Evolutionary conservation across 2,797 vertebrate species (phyloP), one percentile per base, ranked within the genome.

Genomic region (Hoplostethus atlanticus): DNA sequence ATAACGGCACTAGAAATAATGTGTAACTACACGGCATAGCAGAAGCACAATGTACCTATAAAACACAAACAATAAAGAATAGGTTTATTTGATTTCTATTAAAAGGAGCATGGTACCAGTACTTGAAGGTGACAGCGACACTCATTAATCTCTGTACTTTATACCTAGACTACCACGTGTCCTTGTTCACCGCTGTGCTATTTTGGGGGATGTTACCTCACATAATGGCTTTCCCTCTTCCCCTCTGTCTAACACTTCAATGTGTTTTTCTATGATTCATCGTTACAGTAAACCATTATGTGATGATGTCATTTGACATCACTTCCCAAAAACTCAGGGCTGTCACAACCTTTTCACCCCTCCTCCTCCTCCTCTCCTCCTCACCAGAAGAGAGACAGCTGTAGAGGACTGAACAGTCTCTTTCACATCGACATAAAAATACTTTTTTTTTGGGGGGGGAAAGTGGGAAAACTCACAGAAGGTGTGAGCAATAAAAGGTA

Each of bases 401-500:
- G 90, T 61, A 84, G 68, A 46, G 78, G 68, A 79, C 79, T 51
- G 65, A 81, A 76, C 79, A 76, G 80, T 83, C 73, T n/a, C 86
- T 76, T 77, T 82, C 85, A 51, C 87, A 89, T 90, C 87, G 89
- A 86, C 91, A 91, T 91, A 92, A 89, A 94, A 92, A 88, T 75
- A 81, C 87, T 84, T 89, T 89, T 90, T 85, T 88, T 31, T 65
- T 64, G 25, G 64, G 48, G 70, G 60, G 79, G 71, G 65, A 6
- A 77, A 84, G 85, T 84, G 85, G 89, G 83, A 83, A 89, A 90
- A 87, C 93, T 95, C 96, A 96, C 97, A 97, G 97, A 98, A 97
- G 98, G 97, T 96, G 96, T 91, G 94, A 94, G 96, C 95, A 96
- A 96, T 98, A 97, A 98, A 97, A 96, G 92, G 95, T 95, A 94